phyloP scores from a whole-genome alignment of 1,140 invertebrate genomes.

The Achroia grisella region DNA sequence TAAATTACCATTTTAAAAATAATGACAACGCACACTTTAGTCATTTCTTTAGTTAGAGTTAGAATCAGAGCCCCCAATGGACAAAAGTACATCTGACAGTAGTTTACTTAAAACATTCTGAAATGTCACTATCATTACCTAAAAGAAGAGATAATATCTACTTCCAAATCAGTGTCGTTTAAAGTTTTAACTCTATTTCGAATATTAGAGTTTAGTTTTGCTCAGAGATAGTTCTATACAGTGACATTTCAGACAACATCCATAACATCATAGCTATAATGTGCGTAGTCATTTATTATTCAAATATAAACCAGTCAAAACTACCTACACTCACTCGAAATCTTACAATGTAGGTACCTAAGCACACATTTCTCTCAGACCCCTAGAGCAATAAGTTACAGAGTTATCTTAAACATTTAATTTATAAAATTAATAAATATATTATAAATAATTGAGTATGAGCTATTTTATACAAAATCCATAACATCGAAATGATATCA shows the following conservation, averaged over 20 bases:
- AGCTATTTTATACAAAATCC: conserved; percentile 67
- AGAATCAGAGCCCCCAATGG: no score
- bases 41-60: no score
- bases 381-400: conserved; percentile 48
- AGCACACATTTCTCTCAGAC: conserved; percentile 50
- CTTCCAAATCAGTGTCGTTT: no score
- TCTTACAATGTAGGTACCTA: conserved; percentile 35
- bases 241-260: neutral
- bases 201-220: no score
- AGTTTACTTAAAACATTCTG: no score
- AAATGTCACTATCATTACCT: no score
- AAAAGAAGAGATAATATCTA: no score
- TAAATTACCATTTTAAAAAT: conserved; percentile 11
- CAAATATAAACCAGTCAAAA: conserved; percentile 53
- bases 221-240: no score
- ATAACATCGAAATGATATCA: conserved; percentile 65
- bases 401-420: conserved; percentile 51
- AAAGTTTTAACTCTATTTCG: no score
- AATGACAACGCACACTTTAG: no score
- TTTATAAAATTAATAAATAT: conserved; percentile 68
- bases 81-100: no score
- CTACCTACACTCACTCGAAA: conserved; percentile 54
- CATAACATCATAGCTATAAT: conserved; percentile 10
- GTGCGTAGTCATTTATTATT: conserved; percentile 27
- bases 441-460: conserved; percentile 60